Evolutionary conservation across 2,797 vertebrate species (phyloP).

Genomic region (Xerus rutilus): DNA sequence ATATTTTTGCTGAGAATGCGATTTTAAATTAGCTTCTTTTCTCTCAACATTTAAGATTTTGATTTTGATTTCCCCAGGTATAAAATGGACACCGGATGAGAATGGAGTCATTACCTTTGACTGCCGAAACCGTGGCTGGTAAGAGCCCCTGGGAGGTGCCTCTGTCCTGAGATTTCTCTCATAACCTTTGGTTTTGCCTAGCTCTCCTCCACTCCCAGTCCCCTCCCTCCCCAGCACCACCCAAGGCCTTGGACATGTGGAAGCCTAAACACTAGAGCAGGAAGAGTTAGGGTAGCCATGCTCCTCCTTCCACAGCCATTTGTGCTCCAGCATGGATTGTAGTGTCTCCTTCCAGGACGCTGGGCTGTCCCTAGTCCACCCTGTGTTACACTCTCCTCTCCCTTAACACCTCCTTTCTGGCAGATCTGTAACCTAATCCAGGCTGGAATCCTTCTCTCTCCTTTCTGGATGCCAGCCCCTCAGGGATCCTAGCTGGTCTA

Average conservation of each 20-base stretch:
- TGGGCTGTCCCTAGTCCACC: background rate
- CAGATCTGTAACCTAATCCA: background rate
- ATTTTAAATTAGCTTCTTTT: background rate
- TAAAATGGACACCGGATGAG: constrained; percentile 96
- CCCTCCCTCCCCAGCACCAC: background rate
- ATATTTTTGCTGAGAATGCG: background rate
- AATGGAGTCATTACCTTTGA: constrained; percentile 97
- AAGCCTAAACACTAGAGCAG: background rate
- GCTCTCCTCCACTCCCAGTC: background rate
- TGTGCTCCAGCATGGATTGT: background rate
- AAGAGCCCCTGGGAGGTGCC: constrained; percentile 57
- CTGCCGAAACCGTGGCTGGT: constrained; percentile 98
- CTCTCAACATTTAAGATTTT: background rate
- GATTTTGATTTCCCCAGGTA: constrained; percentile 89
- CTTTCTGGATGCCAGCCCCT: background rate
- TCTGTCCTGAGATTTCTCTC: background rate
- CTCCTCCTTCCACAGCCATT: background rate
- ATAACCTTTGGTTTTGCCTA: background rate
- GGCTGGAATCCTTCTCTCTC: background rate
- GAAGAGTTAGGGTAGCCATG: background rate
- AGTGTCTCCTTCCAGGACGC: background rate
- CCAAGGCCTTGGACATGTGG: background rate
- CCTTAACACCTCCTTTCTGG: accelerated
- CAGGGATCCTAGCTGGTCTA: background rate
- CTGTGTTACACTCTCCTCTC: background rate